These are phyloP conservation scores for Diabrotica virgifera DNA, from an alignment of 1,140 invertebrate species.

Conservation along the genomic window DNA sequence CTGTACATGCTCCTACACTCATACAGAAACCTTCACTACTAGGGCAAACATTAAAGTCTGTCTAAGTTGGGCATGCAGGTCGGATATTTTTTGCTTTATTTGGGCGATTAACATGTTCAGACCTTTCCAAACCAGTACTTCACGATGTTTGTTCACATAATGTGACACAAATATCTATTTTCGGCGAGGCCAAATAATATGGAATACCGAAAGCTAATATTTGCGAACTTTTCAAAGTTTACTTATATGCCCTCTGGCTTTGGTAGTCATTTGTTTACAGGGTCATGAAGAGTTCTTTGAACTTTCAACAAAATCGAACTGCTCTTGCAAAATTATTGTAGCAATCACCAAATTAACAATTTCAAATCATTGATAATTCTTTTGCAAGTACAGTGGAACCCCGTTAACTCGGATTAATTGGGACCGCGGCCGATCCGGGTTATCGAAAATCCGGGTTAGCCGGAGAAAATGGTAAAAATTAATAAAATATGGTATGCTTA, in stretches of 20 bases:
- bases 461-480: too few relatives aligned
- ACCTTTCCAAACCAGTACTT: conserved; percentile 20
- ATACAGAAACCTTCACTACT: conserved; percentile 6
- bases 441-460: too few relatives aligned
- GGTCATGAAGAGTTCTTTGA: conserved; percentile 33
- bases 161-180: conserved; percentile 6
- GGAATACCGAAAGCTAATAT: neutral
- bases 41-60: too few relatives aligned
- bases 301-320: conserved; percentile 21
- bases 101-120: neutral
- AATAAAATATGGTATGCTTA: too few relatives aligned
- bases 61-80: neutral
- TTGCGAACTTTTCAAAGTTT: neutral
- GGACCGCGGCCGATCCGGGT: too few relatives aligned
- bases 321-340: neutral
- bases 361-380: neutral
- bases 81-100: too few relatives aligned
- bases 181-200: neutral
- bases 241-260: conserved; percentile 5
- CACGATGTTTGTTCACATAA: conserved; percentile 28
- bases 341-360: neutral
- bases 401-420: neutral
- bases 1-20: too few relatives aligned
- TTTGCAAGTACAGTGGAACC: neutral
- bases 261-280: conserved; percentile 24